Conservation (phyloP, 2,888 invertebrate species). For the Cheilosia scutellata region DNA sequence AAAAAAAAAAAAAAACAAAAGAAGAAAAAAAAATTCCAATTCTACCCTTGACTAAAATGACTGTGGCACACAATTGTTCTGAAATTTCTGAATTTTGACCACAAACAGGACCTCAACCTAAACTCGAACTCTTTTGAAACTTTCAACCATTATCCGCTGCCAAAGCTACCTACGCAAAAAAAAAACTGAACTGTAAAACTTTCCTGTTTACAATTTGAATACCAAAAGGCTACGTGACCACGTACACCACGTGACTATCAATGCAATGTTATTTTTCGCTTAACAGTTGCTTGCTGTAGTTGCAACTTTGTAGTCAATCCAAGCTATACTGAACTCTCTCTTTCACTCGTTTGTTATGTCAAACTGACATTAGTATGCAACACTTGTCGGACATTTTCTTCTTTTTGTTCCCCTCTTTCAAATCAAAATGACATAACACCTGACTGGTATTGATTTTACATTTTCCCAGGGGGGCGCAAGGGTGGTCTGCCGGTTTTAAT, state of each 20-base stretch:
- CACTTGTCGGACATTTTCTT: slow-evolving; percentile 23
- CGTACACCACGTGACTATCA: slow-evolving; percentile 43
- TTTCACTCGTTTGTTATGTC: slow-evolving; percentile 39
- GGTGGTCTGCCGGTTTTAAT: no score
- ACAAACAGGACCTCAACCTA: slow-evolving; percentile 41
- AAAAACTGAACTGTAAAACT: slow-evolving; percentile 38
- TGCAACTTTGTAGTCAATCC: slow-evolving; percentile 39
- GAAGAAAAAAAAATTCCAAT: neutral
- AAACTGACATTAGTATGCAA: slow-evolving; percentile 54
- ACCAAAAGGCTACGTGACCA: slow-evolving; percentile 64
- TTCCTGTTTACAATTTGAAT: slow-evolving; percentile 70
- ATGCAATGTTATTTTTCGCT: slow-evolving; percentile 26
- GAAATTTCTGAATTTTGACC: slow-evolving; percentile 38
- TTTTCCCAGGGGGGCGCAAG: no score
- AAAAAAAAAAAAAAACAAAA: slow-evolving; percentile 2
- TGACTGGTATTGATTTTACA: slow-evolving; percentile 49
- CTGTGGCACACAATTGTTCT: neutral
- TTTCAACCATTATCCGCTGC: slow-evolving; percentile 2
- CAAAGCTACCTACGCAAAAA: neutral
- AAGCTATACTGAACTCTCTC: slow-evolving; percentile 21
- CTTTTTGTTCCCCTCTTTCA: neutral
- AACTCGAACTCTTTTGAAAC: slow-evolving; percentile 32
- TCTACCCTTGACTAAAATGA: slow-evolving; percentile 30
- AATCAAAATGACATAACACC: slow-evolving; percentile 61
- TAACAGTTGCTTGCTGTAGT: slow-evolving; percentile 32